Evolutionary conservation across 2,888 invertebrate genomes (phyloP), one percentile per base, ranked within the genome.

Genomic region (Rhamphomyia laevipes): DNA sequence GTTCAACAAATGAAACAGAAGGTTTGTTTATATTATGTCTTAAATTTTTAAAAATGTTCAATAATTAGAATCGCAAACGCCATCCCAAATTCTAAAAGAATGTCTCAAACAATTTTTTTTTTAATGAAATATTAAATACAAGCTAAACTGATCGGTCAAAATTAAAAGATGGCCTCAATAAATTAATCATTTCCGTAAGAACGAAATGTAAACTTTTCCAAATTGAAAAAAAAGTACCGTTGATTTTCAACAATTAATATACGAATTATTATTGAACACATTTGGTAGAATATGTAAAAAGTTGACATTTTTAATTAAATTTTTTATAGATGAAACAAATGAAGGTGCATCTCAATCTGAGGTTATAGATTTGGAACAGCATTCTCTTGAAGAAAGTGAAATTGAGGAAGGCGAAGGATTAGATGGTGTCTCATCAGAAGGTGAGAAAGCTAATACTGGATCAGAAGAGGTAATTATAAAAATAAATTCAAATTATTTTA

Each of bases 381-480:
- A 56, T 56, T 64, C 59, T 51, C 59, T 59, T 9, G 67, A 68
- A 53, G 63, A 61, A 16, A 61, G 56, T 18, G 63, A 56, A 37
- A 55, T 61, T 4, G 65, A 66, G 48, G 70, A 69, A 4, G 67
- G 63, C 46, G 71, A 70, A 52, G 68, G 68, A 9, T 57, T 64
- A 27, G 72, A 65, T 63, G 76, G 73, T 33, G 79, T 78, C 17
- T 77, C 76, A 50, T 79, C 80, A 1, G 81, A 81, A 60, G 77
- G 77, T 17, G 81, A 81, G 61, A 81, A 81, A 58, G 74, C 74
- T 43, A 64, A 70, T 7, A 68, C 71, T 15, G 70, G 72, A 17
- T 68, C 71, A 42, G 68, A 64, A 13, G 68, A 67, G 49, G 67
- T 67, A 43, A 9, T 12, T n/a, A 56, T 68, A 11, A 68, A 68